A percentile compares a stretch with the other conserved stretches of the same genome.
phyloP scores from a whole-genome alignment of 2,113 vertebrate genomes.

The Rhea pennata region DNA sequence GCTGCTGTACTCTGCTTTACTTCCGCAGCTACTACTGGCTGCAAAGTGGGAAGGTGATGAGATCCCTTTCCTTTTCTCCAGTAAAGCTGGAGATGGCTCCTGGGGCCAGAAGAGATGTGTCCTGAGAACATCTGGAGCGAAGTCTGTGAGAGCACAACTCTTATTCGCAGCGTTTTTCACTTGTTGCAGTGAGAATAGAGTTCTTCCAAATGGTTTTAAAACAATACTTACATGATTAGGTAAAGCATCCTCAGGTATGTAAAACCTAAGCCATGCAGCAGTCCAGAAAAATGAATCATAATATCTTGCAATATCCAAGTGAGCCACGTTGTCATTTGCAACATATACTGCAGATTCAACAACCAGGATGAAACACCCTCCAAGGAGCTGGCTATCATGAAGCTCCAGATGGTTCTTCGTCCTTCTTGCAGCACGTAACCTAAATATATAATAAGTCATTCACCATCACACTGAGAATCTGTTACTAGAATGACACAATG shows the following conservation, averaged over 20 bases:
- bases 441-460: constrained; percentile 28
- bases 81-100: background rate
- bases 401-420: constrained; percentile 33
- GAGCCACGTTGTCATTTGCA: background rate
- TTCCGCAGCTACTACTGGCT: background rate
- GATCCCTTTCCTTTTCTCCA: background rate
- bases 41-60: background rate
- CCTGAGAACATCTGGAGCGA: background rate
- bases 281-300: background rate
- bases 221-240: background rate
- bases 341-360: background rate
- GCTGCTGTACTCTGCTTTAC: no score
- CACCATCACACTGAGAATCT: background rate
- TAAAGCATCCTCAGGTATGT: constrained; percentile 1
- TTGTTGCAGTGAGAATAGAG: background rate
- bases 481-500: background rate
- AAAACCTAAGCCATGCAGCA: background rate
- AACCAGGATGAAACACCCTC: background rate
- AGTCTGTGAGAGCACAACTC: background rate
- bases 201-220: background rate
- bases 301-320: background rate
- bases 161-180: background rate
- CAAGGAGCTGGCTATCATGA: background rate
- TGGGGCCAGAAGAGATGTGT: background rate
- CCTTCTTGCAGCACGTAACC: constrained; percentile 7